These are phyloP conservation scores for Ernsta delagoae DNA, from an alignment of 2,888 invertebrate species.

Conservation along the genomic window DNA sequence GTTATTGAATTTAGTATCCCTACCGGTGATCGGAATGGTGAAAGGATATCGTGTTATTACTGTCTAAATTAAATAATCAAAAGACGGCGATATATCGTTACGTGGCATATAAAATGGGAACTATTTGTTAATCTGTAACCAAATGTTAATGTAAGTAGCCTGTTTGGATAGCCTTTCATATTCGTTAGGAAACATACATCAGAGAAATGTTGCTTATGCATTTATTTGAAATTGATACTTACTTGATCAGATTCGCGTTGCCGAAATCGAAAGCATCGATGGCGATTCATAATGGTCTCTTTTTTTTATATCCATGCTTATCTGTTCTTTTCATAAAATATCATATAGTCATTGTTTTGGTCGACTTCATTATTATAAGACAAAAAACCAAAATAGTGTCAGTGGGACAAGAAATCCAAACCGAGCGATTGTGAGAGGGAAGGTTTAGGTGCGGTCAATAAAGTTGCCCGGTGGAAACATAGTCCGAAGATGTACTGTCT, in stretches of 20 bases:
- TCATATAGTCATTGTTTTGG: slow-evolving; percentile 30
- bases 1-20: too few species aligned
- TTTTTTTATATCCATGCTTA: slow-evolving; percentile 34
- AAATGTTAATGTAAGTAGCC: slow-evolving; percentile 23
- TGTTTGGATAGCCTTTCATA: slow-evolving; percentile 21
- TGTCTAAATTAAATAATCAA: slow-evolving; percentile 27
- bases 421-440: slow-evolving; percentile 50
- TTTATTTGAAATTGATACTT: slow-evolving; percentile 5
- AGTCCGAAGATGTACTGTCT: slow-evolving; percentile 11
- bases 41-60: slow-evolving; percentile 36
- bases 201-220: not conserved
- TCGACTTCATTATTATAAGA: slow-evolving; percentile 49
- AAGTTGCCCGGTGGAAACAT: slow-evolving; percentile 2
- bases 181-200: not conserved
- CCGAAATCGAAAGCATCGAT: slow-evolving; percentile 24
- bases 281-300: slow-evolving; percentile 28
- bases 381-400: slow-evolving; percentile 62
- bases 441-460: slow-evolving; percentile 11
- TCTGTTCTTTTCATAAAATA: slow-evolving; percentile 35
- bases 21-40: slow-evolving; percentile 37
- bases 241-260: not conserved
- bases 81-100: slow-evolving; percentile 26
- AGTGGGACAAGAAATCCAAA: slow-evolving; percentile 59
- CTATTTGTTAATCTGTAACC: slow-evolving; percentile 17
- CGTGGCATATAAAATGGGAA: slow-evolving; percentile 22